Base-by-base conservation (phyloP, 2,888 invertebrate species). In the Aproaerema taeniolella region DNA sequence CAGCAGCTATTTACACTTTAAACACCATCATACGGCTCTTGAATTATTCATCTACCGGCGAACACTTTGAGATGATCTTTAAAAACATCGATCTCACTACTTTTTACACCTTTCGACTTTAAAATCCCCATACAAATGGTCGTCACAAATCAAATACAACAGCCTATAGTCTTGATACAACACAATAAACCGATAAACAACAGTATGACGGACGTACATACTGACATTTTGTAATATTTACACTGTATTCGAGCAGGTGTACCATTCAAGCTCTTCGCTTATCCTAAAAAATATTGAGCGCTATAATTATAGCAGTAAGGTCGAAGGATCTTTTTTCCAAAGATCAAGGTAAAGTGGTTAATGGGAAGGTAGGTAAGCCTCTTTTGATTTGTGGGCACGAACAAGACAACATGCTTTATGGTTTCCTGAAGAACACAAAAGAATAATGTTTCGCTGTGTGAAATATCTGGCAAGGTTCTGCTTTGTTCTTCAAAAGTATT, bases 381-480 rank as follows among this genome's bases (percentile, higher is more conserved):
- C 67, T 68, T 70, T 72, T 79, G 79, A 80, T 79, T 79, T 79
- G 78, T 76, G 64, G 67, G 47, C 53, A 52, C 63, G 68, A 67
- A 67, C 68, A 69, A 69, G 69, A 65, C 67, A 64, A 58, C 52
- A 60, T 79, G 72, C 65, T 80, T 79, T 79, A 78, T 74, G 70
- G 71, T 76, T 78, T 75, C 75, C 75, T 71, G 56, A 57, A 58
- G 58, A 60, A 65, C 59, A 65, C 56, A 59, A 70, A 67, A 67
- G 67, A 65, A 64, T 71, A 62, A 55, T 59, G 53, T 60, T 61
- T 55, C 49, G 45, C 40, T 46, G 33, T 39, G 47, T 39, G 50
- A 55, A 52, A 53, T 53, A 55, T 42, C 29, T 46, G 47, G 48
- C n/a, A n/a, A n/a, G 13, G 12, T n/a, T n/a, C 35, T 10, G 16